Percentiles rank a stretch among this genome's conserved stretches.
phyloP scores from a whole-genome alignment of 2,113 vertebrate genomes.

The Sphaerodactylus townsendi region DNA sequence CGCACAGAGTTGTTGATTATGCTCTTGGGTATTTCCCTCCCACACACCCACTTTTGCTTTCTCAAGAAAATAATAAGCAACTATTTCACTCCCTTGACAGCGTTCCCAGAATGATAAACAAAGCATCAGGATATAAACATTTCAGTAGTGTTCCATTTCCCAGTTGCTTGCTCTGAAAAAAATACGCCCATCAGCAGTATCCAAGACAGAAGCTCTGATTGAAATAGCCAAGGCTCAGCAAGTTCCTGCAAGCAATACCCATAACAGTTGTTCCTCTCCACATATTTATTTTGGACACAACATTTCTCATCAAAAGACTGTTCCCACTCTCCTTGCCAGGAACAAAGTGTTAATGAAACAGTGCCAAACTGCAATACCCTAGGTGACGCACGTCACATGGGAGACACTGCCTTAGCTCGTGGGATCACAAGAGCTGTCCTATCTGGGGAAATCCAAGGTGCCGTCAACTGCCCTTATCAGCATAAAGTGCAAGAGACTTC shows the following conservation, averaged over 20 bases:
- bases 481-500: too few relatives aligned
- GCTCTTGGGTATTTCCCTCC: slow-evolving; percentile 18
- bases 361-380: not conserved
- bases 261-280: slow-evolving; percentile 1
- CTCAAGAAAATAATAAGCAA: slow-evolving; percentile 25
- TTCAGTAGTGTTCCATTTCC: slow-evolving; percentile 31
- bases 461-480: not conserved
- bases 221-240: slow-evolving; percentile 18
- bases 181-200: not conserved
- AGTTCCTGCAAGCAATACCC: not conserved
- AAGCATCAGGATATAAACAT: not conserved
- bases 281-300: rapidly evolving
- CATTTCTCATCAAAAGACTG: not conserved
- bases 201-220: rapidly evolving
- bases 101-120: slow-evolving; percentile 39
- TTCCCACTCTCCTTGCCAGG: not conserved
- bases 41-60: slow-evolving; percentile 8
- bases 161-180: not conserved
- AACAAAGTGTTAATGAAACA: not conserved
- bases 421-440: not conserved
- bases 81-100: slow-evolving; percentile 27
- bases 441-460: not conserved
- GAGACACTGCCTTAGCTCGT: not conserved
- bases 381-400: not conserved
- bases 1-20: slow-evolving; percentile 10